Conservation (phyloP, 2,888 invertebrate genomes). For the Plusia festucae region DNA sequence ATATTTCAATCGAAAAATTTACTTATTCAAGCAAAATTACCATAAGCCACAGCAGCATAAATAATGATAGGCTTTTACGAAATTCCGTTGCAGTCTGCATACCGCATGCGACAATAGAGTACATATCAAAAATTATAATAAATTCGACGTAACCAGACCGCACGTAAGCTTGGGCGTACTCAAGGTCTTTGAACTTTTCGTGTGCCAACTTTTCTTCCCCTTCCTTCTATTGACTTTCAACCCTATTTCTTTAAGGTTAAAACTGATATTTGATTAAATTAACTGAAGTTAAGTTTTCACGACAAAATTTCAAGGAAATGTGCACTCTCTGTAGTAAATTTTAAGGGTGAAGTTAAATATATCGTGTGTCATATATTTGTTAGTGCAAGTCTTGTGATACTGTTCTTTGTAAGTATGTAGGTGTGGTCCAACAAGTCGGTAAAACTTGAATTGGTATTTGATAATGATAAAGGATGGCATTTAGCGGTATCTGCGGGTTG, state of each 20-base stretch:
- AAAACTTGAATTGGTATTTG: conserved; percentile 20
- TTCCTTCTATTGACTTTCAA: conserved; percentile 39
- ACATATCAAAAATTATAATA: conserved; percentile 26
- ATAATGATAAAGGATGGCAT: conserved; percentile 6
- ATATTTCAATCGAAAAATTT: not conserved
- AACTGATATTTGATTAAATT: conserved; percentile 18
- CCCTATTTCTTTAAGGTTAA: conserved; percentile 28
- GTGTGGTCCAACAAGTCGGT: conserved; percentile 27
- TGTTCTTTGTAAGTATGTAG: conserved; percentile 34
- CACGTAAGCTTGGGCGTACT: conserved; percentile 56
- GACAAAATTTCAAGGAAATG: conserved; percentile 23
- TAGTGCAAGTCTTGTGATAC: conserved; percentile 13
- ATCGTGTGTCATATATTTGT: not conserved
- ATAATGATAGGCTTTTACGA: conserved; percentile 6
- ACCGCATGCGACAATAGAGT: conserved; percentile 8
- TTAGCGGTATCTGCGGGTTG: not conserved
- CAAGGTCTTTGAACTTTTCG: conserved; percentile 67
- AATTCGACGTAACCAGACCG: conserved; percentile 61
- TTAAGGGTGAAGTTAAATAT: conserved; percentile 16
- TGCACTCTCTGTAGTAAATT: not conserved
- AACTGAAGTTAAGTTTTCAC: conserved; percentile 28
- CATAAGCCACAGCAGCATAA: not conserved
- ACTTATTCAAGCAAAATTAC: conserved; percentile 5
- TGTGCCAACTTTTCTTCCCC: conserved; percentile 66
- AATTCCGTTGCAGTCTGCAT: conserved; percentile 21